Conservation (phyloP, 2,797 vertebrate species). For the Enteromius radiatus region DNA sequence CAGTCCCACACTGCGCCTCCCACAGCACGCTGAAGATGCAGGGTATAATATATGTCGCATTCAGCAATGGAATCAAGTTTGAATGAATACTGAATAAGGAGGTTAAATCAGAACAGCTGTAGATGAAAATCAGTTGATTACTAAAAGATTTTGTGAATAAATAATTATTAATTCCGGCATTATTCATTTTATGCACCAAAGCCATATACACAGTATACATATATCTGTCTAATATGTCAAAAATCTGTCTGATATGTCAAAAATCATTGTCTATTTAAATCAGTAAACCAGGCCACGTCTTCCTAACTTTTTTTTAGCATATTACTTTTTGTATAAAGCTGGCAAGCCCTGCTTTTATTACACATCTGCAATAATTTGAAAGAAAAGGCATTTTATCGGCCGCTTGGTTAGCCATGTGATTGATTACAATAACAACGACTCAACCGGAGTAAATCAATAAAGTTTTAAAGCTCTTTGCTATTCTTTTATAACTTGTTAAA, state of each 20-base stretch:
- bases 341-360: not conserved
- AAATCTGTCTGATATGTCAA: not conserved
- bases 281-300: not conserved
- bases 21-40: not conserved
- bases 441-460: conserved; percentile 4
- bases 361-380: not conserved
- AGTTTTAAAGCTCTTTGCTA: conserved; percentile 25
- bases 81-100: conserved; percentile 2
- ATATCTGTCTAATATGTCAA: not conserved
- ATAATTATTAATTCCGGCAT: not conserved
- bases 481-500: conserved; percentile 24
- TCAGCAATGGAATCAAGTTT: not conserved
- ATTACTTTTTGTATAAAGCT: not conserved
- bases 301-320: not conserved
- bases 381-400: not conserved
- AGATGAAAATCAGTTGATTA: not conserved
- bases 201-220: not conserved
- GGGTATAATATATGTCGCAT: not conserved
- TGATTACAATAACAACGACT: not conserved
- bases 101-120: not conserved
- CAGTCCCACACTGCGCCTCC: conserved; percentile 21
- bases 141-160: not conserved
- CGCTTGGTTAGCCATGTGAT: not conserved
- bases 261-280: not conserved
- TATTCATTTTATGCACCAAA: not conserved